These are phyloP conservation scores for Microtus richardsoni DNA, from an alignment of 2,113 vertebrate species.

Conservation along the genomic window DNA sequence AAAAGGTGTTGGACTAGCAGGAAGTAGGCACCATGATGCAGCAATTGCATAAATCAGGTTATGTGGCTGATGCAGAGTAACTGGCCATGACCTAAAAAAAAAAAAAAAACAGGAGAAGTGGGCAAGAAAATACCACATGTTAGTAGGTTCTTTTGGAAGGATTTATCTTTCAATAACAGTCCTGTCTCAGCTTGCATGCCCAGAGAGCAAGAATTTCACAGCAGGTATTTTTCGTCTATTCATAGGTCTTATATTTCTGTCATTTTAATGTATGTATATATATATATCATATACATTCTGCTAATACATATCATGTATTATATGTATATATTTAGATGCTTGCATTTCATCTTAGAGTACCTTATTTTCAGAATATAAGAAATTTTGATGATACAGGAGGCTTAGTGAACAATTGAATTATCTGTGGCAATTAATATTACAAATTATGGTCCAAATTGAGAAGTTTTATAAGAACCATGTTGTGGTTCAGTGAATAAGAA, in stretches of 20 bases:
- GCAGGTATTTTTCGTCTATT: not conserved
- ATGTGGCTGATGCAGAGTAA: not conserved
- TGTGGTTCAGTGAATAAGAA: not conserved
- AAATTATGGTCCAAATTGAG: not conserved
- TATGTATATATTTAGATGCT: not conserved
- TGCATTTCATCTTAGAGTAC: not conserved
- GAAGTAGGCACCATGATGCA: not conserved
- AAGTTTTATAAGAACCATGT: not conserved
- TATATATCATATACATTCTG: too few relatives aligned
- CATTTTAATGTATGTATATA: too few relatives aligned
- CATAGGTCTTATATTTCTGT: not conserved
- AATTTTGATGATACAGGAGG: slow-evolving; percentile 13
- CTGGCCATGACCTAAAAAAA: not conserved
- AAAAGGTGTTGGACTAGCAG: not conserved
- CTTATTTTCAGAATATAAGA: not conserved
- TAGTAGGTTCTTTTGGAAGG: not conserved
- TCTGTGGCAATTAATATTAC: slow-evolving; percentile 3
- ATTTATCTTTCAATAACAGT: not conserved
- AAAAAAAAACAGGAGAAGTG: not conserved
- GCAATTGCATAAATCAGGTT: not conserved
- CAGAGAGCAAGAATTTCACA: not conserved
- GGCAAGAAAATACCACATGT: not conserved
- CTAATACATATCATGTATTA: not conserved
- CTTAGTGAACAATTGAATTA: slow-evolving; percentile 15
- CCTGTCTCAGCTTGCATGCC: not conserved